Evolutionary conservation across 2,113 vertebrate species (phyloP).

Genomic region (Dermatemys mawii): DNA sequence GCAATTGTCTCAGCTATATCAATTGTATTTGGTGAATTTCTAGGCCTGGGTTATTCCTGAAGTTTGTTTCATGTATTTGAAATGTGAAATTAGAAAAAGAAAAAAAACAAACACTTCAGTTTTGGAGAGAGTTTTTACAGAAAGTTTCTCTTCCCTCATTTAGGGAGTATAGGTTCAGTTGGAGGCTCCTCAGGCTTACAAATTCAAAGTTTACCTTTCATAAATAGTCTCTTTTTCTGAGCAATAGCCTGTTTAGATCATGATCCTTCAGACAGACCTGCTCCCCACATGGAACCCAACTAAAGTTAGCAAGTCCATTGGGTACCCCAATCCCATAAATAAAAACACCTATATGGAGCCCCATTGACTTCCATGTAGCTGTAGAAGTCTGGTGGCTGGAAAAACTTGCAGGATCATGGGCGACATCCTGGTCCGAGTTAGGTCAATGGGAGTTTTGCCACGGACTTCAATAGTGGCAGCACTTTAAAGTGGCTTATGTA

Average conservation of each 20-base stretch:
- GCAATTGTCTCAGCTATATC: too few relatives aligned
- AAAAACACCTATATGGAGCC: not conserved
- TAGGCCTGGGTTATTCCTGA: not conserved
- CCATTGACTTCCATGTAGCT: too few relatives aligned
- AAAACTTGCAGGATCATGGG: too few relatives aligned
- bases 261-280: not conserved
- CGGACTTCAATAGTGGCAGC: not conserved
- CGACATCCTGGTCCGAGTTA: not conserved
- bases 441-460: not conserved
- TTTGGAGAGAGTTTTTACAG: not conserved
- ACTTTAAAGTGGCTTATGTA: too few relatives aligned
- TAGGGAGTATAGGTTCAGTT: too few relatives aligned
- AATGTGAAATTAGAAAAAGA: too few relatives aligned
- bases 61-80: not conserved
- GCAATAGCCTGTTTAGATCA: not conserved
- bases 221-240: not conserved
- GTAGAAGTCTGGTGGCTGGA: too few relatives aligned
- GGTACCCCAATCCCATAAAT: not conserved
- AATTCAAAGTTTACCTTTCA: not conserved
- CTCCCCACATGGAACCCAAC: fast-evolving
- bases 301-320: not conserved
- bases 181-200: not conserved
- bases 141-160: not conserved
- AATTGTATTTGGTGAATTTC: not conserved
- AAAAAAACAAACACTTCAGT: too few relatives aligned